A percentile compares a stretch with the other conserved stretches of the same genome.
Evolutionary conservation across 2,797 vertebrate genomes (phyloP).

Genomic region (Buphagus erythrorhynchus): DNA sequence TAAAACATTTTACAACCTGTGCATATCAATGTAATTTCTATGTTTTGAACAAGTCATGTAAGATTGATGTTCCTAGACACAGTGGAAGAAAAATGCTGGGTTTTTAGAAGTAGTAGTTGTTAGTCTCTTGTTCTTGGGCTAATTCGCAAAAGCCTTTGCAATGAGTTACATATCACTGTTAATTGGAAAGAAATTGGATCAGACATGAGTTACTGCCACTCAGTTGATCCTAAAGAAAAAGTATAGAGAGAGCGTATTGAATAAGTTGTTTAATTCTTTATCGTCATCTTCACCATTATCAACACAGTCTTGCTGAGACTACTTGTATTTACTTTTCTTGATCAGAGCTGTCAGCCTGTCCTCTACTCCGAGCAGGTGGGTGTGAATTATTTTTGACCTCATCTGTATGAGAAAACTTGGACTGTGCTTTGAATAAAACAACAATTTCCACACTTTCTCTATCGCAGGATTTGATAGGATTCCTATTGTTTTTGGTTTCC

Average conservation of each 20-base stretch:
- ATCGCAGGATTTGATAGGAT: background rate
- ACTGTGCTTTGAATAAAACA: background rate
- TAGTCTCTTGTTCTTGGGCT: background rate
- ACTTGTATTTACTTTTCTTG: background rate
- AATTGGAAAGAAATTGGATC: background rate
- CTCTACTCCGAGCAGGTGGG: background rate
- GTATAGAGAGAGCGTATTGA: background rate
- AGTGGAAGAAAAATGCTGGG: background rate
- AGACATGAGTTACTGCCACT: background rate
- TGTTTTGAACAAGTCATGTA: background rate
- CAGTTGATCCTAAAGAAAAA: background rate
- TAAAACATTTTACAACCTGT: background rate
- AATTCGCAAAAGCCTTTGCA: background rate
- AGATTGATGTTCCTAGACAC: background rate
- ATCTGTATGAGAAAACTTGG: background rate
- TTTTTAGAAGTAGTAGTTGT: background rate
- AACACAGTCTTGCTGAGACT: background rate
- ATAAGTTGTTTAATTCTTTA: background rate
- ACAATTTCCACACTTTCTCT: background rate
- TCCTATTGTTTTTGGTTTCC: background rate
- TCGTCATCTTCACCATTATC: background rate
- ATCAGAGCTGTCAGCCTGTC: background rate
- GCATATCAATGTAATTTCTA: background rate
- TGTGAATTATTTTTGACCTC: background rate
- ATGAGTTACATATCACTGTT: background rate